Evolutionary conservation across 1,140 invertebrate species (phyloP), one percentile per base, ranked within the genome.

Genomic region (Xylocopa sonorina): DNA sequence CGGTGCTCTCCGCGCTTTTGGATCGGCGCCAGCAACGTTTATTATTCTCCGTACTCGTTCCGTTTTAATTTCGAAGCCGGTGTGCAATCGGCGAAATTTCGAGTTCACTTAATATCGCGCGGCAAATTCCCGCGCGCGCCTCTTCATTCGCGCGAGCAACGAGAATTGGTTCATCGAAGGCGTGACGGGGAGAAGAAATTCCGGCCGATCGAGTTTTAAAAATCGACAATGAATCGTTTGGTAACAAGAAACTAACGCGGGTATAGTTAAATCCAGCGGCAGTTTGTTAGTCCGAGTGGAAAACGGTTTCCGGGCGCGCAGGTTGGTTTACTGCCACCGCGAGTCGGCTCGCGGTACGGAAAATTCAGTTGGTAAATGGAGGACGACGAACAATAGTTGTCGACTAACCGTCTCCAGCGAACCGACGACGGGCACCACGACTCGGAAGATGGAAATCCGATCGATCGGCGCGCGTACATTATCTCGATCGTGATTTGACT

Each of bases 341-440:
- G 62, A 74, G 50, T 21, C n/a, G 71, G 41, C 34, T 62, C 58
- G 29, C 24, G 32, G 69, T 12, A 74, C 51, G 71, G 24, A 66
- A 80, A 74, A 51, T 80, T 80, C 21, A 48, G 43, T 18, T 72
- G 18, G 78, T 58, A 66, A 80, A 74, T 60, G 71, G 62, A 80
- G 24, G 43, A 18, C 38, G 50, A 53, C 75, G 67, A 75, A 80
- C 58, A 72, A 78, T 78, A 72, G 68, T 78, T 78, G 71, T 71
- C 76, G 67, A 57, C 24, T 78, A 78, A 78, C 71, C 71, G 71
- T 74, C 63, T 53, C 71, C 71, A 73, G 24, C 46, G 24, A 32
- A n/a, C 58, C 58, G 46, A 12, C 46, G 68, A 69, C 41, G 29
- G 51, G 18, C n/a, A 3, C n/a, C 55, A 21, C 18, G 34, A 71